These are phyloP conservation scores for Syritta pipiens DNA, from an alignment of 2,888 invertebrate genomes.

Conservation along the genomic window DNA sequence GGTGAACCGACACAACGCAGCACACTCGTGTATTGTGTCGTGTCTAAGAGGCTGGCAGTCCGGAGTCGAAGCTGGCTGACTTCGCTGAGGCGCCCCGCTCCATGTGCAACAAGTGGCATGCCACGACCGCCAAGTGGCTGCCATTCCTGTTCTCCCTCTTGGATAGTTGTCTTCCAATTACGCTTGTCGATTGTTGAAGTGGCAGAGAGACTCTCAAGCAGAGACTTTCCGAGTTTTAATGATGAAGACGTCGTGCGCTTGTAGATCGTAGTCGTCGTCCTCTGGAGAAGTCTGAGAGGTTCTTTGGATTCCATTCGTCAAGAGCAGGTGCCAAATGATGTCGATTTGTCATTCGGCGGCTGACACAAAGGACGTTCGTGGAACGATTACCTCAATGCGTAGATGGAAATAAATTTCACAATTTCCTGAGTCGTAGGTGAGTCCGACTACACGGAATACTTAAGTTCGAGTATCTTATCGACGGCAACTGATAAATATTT, in stretches of 20 bases:
- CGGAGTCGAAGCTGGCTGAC: too few relatives aligned
- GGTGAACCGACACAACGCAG: slow-evolving; percentile 30
- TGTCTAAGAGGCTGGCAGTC: slow-evolving; percentile 50
- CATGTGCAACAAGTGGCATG: slow-evolving; percentile 33
- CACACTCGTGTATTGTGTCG: slow-evolving; percentile 36
- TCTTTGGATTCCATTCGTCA: background rate
- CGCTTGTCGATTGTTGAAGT: slow-evolving; percentile 2
- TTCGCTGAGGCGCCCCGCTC: too few relatives aligned
- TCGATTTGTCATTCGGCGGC: slow-evolving; percentile 36
- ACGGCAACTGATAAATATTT: slow-evolving; percentile 30
- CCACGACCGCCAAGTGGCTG: slow-evolving; percentile 37
- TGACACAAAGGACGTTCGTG: background rate
- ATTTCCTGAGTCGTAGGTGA: slow-evolving; percentile 5
- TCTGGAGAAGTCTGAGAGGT: slow-evolving; percentile 12
- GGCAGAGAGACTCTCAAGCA: background rate
- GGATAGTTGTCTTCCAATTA: slow-evolving; percentile 56
- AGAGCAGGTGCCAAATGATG: slow-evolving; percentile 54
- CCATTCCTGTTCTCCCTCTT: slow-evolving; percentile 33
- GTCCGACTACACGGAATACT: background rate
- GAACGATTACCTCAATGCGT: background rate
- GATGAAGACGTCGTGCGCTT: slow-evolving; percentile 39
- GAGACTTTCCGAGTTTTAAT: slow-evolving; percentile 38
- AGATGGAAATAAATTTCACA: slow-evolving; percentile 18
- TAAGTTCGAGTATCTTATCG: slow-evolving; percentile 46
- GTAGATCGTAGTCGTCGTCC: slow-evolving; percentile 7